These are phyloP conservation scores for Gymnocephalus cernua DNA, from an alignment of 2,113 vertebrate genomes.

Conservation along the genomic window DNA sequence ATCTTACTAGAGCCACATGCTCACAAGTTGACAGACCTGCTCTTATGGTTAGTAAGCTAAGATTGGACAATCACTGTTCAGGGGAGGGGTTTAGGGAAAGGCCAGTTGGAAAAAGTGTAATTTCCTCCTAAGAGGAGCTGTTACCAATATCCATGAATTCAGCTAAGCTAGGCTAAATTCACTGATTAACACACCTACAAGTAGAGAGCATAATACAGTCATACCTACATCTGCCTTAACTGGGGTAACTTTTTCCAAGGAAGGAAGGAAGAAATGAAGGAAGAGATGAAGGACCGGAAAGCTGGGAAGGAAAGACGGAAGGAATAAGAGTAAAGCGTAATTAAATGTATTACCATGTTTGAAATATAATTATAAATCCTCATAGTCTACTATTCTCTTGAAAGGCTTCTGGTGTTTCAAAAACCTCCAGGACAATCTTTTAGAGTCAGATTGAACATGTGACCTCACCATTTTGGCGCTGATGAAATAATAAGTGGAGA, in stretches of 20 bases:
- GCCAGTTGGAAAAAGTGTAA: neutral
- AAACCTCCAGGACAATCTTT: neutral
- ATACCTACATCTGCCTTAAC: neutral
- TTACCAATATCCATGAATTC: slow-evolving; percentile 1
- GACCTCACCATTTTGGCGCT: slow-evolving; percentile 17
- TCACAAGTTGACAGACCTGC: neutral
- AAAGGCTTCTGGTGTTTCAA: slow-evolving; percentile 16
- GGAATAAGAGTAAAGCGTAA: neutral
- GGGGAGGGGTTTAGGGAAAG: neutral
- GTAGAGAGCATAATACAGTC: neutral
- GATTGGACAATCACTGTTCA: neutral
- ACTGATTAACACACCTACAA: slow-evolving; percentile 1
- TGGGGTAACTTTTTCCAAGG: neutral
- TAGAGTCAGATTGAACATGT: slow-evolving; percentile 9
- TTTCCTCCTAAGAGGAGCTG: neutral
- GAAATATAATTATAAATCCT: neutral
- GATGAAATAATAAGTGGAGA: slow-evolving; percentile 42
- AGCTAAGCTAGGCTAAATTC: slow-evolving; percentile 5
- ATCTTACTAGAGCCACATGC: neutral
- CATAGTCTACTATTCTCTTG: neutral
- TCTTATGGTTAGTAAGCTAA: neutral
- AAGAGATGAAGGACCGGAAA: neutral
- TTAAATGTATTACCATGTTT: slow-evolving; percentile 16
- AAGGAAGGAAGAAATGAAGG: neutral
- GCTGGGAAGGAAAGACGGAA: neutral